Evolutionary conservation across 1,140 invertebrate genomes (phyloP).

Genomic region (Plectrocnemia conspersa): DNA sequence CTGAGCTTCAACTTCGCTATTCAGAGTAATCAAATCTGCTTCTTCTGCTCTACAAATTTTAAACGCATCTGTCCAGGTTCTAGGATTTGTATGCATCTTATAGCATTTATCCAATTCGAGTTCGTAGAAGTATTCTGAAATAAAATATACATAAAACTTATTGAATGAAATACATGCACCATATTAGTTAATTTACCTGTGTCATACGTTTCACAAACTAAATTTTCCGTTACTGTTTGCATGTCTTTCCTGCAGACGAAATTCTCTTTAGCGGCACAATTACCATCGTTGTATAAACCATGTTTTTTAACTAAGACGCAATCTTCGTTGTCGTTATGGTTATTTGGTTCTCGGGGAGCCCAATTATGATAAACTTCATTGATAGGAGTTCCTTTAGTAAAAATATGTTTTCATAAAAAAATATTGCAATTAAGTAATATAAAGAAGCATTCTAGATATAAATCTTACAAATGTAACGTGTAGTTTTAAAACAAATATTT

Average conservation of each 20-base stretch:
- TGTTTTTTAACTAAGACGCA: constrained; percentile 7
- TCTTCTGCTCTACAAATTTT: constrained; percentile 37
- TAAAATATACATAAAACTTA: constrained; percentile 3
- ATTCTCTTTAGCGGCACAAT: neutral
- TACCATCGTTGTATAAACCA: constrained; percentile 10
- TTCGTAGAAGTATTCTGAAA: constrained; percentile 15
- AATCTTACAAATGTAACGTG: too few relatives aligned
- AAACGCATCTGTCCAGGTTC: constrained; percentile 36
- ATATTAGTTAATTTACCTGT: too few relatives aligned
- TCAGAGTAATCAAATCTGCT: constrained; percentile 37
- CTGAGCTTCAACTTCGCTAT: constrained; percentile 29
- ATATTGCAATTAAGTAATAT: constrained; percentile 4
- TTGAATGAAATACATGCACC: neutral
- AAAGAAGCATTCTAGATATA: too few relatives aligned
- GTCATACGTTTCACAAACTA: constrained; percentile 1
- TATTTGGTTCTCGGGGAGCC: constrained; percentile 13
- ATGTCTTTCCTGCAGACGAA: constrained; percentile 19
- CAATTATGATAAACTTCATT: constrained; percentile 12
- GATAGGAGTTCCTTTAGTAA: constrained; percentile 9
- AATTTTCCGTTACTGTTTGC: neutral
- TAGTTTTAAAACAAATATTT: too few relatives aligned
- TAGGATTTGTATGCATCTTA: constrained; percentile 36
- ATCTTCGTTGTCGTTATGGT: constrained; percentile 16
- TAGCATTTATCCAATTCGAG: constrained; percentile 29
- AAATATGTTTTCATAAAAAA: neutral